Evolutionary conservation across 2,797 vertebrate species (phyloP), one percentile per base, ranked within the genome.

Genomic region (Rousettus madagascariensis): DNA sequence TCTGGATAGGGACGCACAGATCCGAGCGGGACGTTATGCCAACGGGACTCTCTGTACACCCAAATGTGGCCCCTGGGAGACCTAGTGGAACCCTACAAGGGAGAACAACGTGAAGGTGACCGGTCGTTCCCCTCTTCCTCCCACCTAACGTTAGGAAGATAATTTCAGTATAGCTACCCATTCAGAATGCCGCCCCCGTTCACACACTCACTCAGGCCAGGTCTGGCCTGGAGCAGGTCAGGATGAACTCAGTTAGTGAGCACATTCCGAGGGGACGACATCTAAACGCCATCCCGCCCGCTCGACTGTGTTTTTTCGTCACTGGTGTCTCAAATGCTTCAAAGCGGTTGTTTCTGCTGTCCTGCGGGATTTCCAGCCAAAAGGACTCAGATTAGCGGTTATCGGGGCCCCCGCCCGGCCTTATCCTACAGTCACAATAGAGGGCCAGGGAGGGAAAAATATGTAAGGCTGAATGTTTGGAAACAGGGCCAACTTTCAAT

Each of bases 371-470:
- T 94, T 96, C 82, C 49, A 95, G 78, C 59, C 91, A 5, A 51
- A 65, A 95, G 15, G 12, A 82, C 80, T 92, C 80, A 69, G 79
- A 87, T 87, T 78, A 91, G 94, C n/a, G 3, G 36, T 59, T 91
- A 77, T 68, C 36, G 0, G 86, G 38, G 38, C 63, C 19, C 71
- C 94, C 65, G 3, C 77, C 84, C 89, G 16, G 93, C 96, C 90
- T 97, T 97, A 96, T 97, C 87, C 5, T 0, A 7, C 22, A 86
- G 95, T 72, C 80, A 91, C 91, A 94, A 93, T 43, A 84, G 71
- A 78, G 53, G 66, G 91, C 80, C 4, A 33, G 6, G 86, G 91
- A 94, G 79, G 89, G 71, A 57, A 92, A 88, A 65, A 68, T 66
- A 36, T 1, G 68, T 16, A 9, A 38, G 91, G 38, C 79, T 68